A percentile compares a stretch with the other conserved stretches of the same genome.
These are phyloP conservation scores for Acleris holmiana DNA, from an alignment of 2,888 invertebrate species.

Conservation along the genomic window DNA sequence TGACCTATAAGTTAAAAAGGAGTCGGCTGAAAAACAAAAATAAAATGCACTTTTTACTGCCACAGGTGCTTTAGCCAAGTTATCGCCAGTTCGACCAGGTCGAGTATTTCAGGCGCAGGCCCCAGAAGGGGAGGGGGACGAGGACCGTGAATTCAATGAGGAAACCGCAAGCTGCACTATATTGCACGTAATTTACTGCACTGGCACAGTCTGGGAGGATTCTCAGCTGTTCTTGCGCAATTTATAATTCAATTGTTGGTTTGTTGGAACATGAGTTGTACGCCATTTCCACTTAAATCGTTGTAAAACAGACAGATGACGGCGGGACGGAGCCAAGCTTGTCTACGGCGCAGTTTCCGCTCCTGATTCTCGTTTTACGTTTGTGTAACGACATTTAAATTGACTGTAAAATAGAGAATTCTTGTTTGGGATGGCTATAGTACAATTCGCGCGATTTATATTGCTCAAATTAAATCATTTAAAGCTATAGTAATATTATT, in stretches of 20 bases:
- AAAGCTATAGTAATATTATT: no score
- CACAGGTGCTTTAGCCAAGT: neutral
- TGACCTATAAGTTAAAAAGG: no score
- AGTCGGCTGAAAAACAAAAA: neutral
- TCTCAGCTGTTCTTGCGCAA: neutral
- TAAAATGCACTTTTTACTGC: slow-evolving; percentile 11
- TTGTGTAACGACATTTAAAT: neutral
- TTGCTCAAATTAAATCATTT: no score
- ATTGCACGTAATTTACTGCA: neutral
- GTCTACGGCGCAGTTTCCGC: neutral
- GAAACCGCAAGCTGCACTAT: no score
- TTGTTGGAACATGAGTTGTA: neutral
- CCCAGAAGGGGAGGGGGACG: no score
- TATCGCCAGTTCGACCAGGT: neutral
- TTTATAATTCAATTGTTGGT: neutral
- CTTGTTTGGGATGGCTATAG: neutral
- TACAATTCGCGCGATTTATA: no score
- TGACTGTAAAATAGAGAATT: neutral
- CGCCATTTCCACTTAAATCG: neutral
- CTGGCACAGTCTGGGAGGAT: neutral
- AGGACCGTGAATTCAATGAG: no score
- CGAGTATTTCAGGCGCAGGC: neutral
- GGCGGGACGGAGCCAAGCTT: neutral
- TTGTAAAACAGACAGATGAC: neutral
- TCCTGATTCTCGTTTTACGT: neutral